Evolutionary conservation across 2,888 invertebrate species (phyloP).

Genomic region (Ligdia adustata): DNA sequence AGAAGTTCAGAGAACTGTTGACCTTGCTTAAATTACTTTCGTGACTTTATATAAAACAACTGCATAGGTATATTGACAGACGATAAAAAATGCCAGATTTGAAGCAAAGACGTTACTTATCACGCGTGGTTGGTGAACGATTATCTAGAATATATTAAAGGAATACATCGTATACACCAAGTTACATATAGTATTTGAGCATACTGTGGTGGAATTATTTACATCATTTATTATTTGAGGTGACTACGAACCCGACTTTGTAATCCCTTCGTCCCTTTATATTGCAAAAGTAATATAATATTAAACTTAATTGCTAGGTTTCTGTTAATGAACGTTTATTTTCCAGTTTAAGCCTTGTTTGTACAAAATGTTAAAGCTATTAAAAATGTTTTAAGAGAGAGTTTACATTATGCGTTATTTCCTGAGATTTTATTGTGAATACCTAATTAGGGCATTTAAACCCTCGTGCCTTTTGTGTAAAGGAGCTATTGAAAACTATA

Average conservation of each 20-base stretch:
- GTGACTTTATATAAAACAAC: too few species aligned
- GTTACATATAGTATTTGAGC: too few species aligned
- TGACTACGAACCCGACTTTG: constrained; percentile 25
- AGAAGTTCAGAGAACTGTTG: too few species aligned
- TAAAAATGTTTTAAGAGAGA: constrained; percentile 18
- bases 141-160: too few species aligned
- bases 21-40: too few species aligned
- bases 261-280: constrained; percentile 33
- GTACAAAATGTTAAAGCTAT: constrained; percentile 20
- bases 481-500: constrained; percentile 19
- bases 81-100: too few species aligned
- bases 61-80: too few species aligned
- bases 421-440: constrained; percentile 22
- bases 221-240: constrained; percentile 26
- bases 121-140: too few species aligned
- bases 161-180: too few species aligned
- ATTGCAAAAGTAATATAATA: constrained; percentile 37
- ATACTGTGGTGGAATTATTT: too few species aligned
- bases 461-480: constrained; percentile 17
- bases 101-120: too few species aligned
- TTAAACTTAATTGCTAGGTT: constrained; percentile 36
- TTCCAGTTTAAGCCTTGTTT: constrained; percentile 29
- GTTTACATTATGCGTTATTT: constrained; percentile 13
- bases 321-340: constrained; percentile 36
- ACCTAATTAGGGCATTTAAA: constrained; percentile 25